phyloP scores from a whole-genome alignment of 2,888 invertebrate genomes.

The Geophilus truncorum region DNA sequence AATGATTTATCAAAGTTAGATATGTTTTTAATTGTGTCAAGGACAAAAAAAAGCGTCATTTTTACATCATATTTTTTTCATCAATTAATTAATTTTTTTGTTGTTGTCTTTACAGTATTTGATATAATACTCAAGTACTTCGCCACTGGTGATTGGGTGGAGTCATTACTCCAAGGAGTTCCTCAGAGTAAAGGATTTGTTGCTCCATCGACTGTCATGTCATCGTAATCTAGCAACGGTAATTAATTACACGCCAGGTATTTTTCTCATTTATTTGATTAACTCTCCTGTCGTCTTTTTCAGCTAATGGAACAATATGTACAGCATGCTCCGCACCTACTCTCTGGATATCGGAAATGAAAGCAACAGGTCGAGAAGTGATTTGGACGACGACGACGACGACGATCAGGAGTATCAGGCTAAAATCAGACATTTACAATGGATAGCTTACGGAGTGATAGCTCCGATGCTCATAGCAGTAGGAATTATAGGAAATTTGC shows the following conservation, averaged over 20 bases:
- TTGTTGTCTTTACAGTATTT: constrained; percentile 39
- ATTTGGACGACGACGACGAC: background rate
- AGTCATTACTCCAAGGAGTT: constrained; percentile 43
- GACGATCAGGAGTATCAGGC: background rate
- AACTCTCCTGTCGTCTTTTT: background rate
- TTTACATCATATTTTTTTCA: no score
- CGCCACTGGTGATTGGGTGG: constrained; percentile 44
- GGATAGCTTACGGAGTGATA: constrained; percentile 48
- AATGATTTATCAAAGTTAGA: background rate
- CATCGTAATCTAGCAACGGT: constrained; percentile 35
- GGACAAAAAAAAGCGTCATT: no score
- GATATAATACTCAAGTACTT: constrained; percentile 45
- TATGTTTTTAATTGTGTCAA: no score
- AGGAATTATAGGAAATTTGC: constrained; percentile 52
- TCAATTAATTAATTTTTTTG: no score
- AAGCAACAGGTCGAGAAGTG: background rate
- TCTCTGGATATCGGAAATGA: background rate
- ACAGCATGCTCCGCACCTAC: background rate
- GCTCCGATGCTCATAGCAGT: constrained; percentile 50
- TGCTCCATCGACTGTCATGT: constrained; percentile 28
- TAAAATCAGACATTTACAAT: constrained; percentile 18
- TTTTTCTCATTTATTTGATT: background rate
- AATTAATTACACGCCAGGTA: background rate
- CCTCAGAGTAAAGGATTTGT: constrained; percentile 45
- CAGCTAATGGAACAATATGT: background rate